phyloP scores from a whole-genome alignment of 2,797 vertebrate genomes.

The Manis crassicaudata region DNA sequence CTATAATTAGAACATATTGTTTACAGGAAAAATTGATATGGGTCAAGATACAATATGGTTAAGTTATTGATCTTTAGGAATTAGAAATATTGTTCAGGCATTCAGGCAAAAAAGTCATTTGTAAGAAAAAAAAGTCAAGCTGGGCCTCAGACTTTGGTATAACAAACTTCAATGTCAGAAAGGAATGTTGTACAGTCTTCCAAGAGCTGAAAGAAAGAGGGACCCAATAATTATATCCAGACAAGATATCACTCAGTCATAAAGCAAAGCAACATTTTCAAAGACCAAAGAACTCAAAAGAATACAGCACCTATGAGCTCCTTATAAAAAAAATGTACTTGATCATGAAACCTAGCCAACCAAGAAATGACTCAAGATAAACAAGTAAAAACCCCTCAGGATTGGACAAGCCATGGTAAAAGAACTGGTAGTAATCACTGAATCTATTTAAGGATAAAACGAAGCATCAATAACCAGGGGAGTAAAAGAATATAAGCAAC shows the following conservation, averaged over 20 bases:
- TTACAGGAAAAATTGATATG: background rate
- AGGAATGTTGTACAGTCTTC: background rate
- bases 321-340: background rate
- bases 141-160: background rate
- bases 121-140: background rate
- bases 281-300: background rate
- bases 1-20: background rate
- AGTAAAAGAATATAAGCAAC: background rate
- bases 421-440: background rate
- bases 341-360: background rate
- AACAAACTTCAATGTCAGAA: background rate
- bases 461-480: background rate
- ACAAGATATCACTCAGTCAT: background rate
- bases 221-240: background rate
- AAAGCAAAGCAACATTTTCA: background rate
- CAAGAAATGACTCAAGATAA: slow-evolving; percentile 22
- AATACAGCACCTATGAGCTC: background rate
- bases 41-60: background rate
- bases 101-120: background rate
- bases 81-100: background rate
- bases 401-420: background rate
- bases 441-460: background rate
- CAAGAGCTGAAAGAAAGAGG: background rate
- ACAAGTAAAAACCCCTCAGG: background rate
- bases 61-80: background rate